Conservation (phyloP, 2,797 vertebrate genomes). For the Anas georgica region DNA sequence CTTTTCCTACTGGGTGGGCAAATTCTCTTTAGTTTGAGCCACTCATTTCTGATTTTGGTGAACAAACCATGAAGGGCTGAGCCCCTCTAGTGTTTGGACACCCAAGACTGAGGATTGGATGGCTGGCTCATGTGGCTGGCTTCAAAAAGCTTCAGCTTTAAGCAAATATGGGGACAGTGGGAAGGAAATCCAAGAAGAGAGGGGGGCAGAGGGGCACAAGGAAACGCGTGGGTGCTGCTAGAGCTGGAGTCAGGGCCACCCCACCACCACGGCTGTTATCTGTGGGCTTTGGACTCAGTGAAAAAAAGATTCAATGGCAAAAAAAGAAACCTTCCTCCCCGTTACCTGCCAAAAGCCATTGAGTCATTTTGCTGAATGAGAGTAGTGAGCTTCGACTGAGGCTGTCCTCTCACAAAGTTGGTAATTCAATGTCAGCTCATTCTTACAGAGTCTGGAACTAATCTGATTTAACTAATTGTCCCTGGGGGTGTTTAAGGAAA, state of each 20-base stretch:
- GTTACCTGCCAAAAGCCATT: not conserved
- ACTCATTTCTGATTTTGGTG: not conserved
- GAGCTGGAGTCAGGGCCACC: not conserved
- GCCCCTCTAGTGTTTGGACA: not conserved
- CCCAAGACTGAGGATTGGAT: not conserved
- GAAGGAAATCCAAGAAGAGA: not conserved
- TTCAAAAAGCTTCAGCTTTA: not conserved
- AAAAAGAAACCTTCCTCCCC: not conserved
- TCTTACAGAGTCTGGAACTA: too few relatives aligned
- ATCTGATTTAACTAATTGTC: too few relatives aligned
- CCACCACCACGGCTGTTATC: not conserved
- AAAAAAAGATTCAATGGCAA: not conserved
- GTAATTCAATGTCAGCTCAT: too few relatives aligned
- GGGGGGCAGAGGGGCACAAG: not conserved
- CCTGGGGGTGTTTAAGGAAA: too few relatives aligned
- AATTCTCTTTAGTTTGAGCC: not conserved
- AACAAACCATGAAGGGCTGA: not conserved
- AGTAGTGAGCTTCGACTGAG: not conserved
- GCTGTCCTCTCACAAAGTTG: too few relatives aligned
- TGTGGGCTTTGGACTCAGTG: not conserved
- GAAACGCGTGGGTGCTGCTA: not conserved
- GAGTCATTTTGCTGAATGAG: fast-evolving
- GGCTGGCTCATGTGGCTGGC: not conserved
- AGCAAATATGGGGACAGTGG: not conserved
- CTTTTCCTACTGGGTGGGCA: not conserved